A percentile compares a stretch with the other conserved stretches of the same genome.
phyloP scores from a whole-genome alignment of 2,888 invertebrate genomes.

The Lasiommata megera region DNA sequence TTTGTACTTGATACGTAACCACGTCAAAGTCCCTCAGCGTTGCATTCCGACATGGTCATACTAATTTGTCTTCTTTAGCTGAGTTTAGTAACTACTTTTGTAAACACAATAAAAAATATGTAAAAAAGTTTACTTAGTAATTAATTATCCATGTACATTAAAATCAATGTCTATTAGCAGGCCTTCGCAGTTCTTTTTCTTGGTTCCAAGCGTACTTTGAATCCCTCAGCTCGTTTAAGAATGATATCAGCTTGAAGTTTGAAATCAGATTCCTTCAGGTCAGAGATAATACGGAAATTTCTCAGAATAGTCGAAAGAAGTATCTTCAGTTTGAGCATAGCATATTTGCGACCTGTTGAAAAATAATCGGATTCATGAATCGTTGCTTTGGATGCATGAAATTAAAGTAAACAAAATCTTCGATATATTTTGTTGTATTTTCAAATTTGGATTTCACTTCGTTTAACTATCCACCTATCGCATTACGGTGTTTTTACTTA shows the following conservation, averaged over 20 bases:
- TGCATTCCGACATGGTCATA: too few species aligned
- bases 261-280: constrained; percentile 85
- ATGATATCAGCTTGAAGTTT: constrained; percentile 89
- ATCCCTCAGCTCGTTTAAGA: constrained; percentile 88
- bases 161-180: constrained; percentile 36
- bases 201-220: constrained; percentile 86
- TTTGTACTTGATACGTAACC: too few species aligned
- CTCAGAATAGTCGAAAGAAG: constrained; percentile 88
- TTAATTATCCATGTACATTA: neutral
- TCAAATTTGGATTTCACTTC: too few species aligned
- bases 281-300: constrained; percentile 86
- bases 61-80: too few species aligned
- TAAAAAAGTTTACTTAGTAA: neutral
- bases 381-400: too few species aligned
- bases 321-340: constrained; percentile 90
- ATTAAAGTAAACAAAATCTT: too few species aligned
- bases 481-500: too few species aligned
- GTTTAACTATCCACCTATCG: neutral
- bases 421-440: too few species aligned
- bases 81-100: too few species aligned
- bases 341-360: constrained; percentile 86
- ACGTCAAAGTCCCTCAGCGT: too few species aligned
- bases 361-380: neutral
- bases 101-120: neutral
- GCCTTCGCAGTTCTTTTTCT: constrained; percentile 77